Evolutionary conservation across 2,797 vertebrate genomes (phyloP).

Genomic region (Vespertilio murinus): DNA sequence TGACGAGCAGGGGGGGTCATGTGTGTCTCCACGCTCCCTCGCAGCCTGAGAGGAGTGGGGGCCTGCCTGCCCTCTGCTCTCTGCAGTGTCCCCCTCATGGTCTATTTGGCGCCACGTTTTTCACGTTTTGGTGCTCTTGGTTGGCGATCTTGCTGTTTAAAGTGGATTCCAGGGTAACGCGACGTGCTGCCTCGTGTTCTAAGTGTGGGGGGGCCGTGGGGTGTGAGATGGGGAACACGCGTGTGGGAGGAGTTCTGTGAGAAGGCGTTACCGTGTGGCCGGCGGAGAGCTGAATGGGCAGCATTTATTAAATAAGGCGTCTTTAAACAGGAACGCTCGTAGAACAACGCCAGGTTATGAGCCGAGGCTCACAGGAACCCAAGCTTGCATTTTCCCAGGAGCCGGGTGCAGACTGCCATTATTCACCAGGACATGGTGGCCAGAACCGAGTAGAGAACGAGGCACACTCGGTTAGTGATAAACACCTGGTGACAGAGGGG

Average conservation of each 20-base stretch:
- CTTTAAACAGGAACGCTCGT: neutral
- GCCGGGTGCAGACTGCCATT: neutral
- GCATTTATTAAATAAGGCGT: neutral
- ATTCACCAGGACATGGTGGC: fast-evolving
- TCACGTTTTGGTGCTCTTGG: neutral
- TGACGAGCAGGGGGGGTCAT: fast-evolving
- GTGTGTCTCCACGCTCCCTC: fast-evolving
- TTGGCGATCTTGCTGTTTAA: neutral
- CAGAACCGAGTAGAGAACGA: fast-evolving
- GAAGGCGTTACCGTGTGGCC: too few relatives aligned
- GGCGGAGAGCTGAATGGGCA: neutral
- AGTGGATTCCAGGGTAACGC: fast-evolving
- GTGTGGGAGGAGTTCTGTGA: neutral
- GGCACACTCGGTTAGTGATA: neutral
- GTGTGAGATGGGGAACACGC: neutral
- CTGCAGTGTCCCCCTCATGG: neutral
- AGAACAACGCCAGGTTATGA: neutral
- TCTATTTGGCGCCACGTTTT: neutral
- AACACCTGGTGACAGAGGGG: neutral
- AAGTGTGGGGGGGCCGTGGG: neutral
- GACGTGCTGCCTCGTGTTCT: neutral
- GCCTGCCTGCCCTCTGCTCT: neutral
- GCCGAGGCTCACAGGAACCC: neutral
- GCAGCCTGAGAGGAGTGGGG: fast-evolving
- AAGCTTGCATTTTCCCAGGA: neutral